Percentiles rank a stretch among this genome's conserved stretches.
Evolutionary conservation across 2,888 invertebrate species (phyloP).

Genomic region (Sarcophaga caerulescens): DNA sequence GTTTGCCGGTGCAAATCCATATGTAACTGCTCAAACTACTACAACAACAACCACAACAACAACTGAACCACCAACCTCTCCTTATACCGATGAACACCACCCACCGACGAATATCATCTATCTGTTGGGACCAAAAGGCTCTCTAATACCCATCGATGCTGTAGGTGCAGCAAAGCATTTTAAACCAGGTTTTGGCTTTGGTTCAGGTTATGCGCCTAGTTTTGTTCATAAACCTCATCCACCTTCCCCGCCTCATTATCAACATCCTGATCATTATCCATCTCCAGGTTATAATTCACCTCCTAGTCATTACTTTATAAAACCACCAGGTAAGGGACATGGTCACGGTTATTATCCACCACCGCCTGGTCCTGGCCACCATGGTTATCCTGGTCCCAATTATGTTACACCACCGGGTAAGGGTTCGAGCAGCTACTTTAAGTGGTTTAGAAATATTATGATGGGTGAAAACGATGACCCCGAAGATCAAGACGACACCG

Average conservation of each 20-base stretch:
- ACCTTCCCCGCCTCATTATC: too few relatives aligned
- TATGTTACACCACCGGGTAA: not conserved
- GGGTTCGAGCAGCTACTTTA: slow-evolving; percentile 21
- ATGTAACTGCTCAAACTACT: not conserved
- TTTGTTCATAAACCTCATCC: too few relatives aligned
- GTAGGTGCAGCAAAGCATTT: slow-evolving; percentile 12
- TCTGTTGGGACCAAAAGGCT: slow-evolving; percentile 49
- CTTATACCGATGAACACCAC: not conserved
- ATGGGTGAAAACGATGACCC: slow-evolving; percentile 15
- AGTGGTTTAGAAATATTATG: slow-evolving; percentile 36
- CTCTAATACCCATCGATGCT: slow-evolving; percentile 40
- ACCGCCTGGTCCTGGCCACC: not conserved
- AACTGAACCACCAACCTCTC: not conserved
- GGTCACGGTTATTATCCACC: not conserved
- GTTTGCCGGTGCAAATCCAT: not conserved
- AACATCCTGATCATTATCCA: too few relatives aligned
- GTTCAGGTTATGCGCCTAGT: too few relatives aligned
- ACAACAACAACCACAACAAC: slow-evolving; percentile 15
- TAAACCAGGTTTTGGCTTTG: not conserved
- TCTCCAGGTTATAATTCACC: too few relatives aligned
- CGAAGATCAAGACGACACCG: not conserved
- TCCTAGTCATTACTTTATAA: too few relatives aligned
- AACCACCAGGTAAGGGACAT: too few relatives aligned
- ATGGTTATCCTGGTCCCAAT: not conserved
- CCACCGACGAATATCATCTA: slow-evolving; percentile 10